Conservation (phyloP, 2,797 vertebrate genomes). For the Gastrophryne carolinensis region DNA sequence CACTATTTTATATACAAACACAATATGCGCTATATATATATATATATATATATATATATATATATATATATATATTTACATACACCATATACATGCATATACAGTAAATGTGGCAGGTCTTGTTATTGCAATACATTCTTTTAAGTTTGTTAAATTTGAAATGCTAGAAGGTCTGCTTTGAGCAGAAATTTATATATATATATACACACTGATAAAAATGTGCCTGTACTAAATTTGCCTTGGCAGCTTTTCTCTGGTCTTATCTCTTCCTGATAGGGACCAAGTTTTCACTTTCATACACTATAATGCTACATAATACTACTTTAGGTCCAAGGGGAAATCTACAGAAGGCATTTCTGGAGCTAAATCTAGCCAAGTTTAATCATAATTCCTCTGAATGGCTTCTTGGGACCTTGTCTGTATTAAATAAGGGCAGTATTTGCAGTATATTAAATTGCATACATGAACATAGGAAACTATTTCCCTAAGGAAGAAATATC, state of each 20-base stretch:
- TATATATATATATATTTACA: too few species aligned
- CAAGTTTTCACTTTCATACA: conserved; percentile 25
- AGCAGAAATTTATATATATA: too few species aligned
- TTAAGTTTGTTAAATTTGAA: too few species aligned
- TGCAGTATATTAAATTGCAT: conserved; percentile 29
- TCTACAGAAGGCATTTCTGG: conserved; percentile 19
- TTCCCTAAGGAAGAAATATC: background rate
- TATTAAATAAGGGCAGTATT: conserved; percentile 26
- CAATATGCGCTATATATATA: too few species aligned
- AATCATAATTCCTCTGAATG: conserved; percentile 27
- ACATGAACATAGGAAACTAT: background rate
- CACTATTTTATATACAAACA: too few species aligned
- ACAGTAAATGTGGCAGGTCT: too few species aligned
- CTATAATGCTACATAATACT: conserved; percentile 19
- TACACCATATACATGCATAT: too few species aligned
- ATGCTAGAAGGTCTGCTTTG: too few species aligned
- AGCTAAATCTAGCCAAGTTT: conserved; percentile 22
- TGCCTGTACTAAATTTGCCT: background rate
- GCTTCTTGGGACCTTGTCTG: conserved; percentile 21
- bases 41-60: too few species aligned
- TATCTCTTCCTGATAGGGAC: background rate
- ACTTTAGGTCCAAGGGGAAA: conserved; percentile 21
- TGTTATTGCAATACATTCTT: too few species aligned
- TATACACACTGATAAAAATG: background rate
- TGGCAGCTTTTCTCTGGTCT: conserved; percentile 20